These are phyloP conservation scores for Aselliscus stoliczkanus DNA, from an alignment of 2,797 vertebrate species.

Conservation along the genomic window DNA sequence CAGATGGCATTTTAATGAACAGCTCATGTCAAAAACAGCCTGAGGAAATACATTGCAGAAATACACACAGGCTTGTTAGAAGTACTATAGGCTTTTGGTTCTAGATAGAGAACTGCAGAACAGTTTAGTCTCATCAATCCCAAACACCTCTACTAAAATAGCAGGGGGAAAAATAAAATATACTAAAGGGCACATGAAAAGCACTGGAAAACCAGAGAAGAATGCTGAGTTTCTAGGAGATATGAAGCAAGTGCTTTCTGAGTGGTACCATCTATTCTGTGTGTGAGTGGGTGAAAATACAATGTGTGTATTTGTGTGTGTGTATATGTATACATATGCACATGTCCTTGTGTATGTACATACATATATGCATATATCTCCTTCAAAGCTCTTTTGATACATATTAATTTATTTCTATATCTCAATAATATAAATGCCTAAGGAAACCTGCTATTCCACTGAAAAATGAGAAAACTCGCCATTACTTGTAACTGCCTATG, in stretches of 20 bases:
- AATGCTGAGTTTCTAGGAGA: not conserved
- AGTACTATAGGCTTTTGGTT: not conserved
- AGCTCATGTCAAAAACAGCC: not conserved
- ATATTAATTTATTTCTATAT: not conserved
- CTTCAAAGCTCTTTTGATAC: not conserved
- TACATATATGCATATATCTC: not conserved
- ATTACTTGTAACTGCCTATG: not conserved
- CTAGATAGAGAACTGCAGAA: not conserved
- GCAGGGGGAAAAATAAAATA: not conserved
- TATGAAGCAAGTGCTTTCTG: not conserved
- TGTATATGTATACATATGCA: rapidly evolving
- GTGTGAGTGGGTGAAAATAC: not conserved
- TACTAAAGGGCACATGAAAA: not conserved
- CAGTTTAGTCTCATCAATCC: not conserved
- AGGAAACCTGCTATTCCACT: not conserved
- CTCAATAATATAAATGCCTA: not conserved
- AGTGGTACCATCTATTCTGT: not conserved
- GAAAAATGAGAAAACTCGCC: not conserved
- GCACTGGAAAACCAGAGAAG: not conserved
- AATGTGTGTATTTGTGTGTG: not conserved
- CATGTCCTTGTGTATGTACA: too few relatives aligned
- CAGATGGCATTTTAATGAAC: not conserved
- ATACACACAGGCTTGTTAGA: not conserved
- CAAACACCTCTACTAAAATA: not conserved
- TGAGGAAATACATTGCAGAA: not conserved